Evolutionary conservation across 2,113 vertebrate species (phyloP).

Genomic region (Crotalus horridus): DNA sequence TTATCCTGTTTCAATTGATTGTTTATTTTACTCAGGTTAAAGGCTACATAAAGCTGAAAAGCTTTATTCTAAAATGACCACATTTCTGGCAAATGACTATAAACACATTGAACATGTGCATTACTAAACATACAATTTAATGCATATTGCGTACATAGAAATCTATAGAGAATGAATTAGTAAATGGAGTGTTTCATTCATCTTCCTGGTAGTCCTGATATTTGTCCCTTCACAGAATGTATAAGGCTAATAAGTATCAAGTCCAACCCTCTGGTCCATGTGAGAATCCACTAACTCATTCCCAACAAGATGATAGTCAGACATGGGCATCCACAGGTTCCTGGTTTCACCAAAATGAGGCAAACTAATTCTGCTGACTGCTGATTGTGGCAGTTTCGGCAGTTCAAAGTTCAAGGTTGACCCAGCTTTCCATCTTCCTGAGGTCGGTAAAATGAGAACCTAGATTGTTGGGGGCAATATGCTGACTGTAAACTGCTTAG

Average conservation of each 20-base stretch:
- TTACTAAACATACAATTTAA: neutral
- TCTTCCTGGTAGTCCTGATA: neutral
- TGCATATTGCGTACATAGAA: neutral
- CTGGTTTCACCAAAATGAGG: neutral
- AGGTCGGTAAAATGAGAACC: no score
- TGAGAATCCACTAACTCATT: neutral
- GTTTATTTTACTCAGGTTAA: neutral
- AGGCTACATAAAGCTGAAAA: neutral
- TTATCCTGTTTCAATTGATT: neutral
- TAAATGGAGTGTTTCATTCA: neutral
- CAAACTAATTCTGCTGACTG: neutral
- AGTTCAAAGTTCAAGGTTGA: no score
- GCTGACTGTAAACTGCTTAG: no score
- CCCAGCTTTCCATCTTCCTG: no score
- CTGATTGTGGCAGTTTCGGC: no score
- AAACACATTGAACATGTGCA: neutral
- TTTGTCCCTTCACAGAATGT: neutral
- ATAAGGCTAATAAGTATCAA: neutral
- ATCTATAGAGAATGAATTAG: neutral
- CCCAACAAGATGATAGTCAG: neutral
- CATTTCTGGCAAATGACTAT: neutral
- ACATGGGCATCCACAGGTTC: neutral
- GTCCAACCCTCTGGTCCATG: neutral
- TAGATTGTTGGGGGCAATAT: no score
- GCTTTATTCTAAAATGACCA: neutral